Conservation (phyloP, 1,140 invertebrate species). For the Phymorhynchus buccinoides region DNA sequence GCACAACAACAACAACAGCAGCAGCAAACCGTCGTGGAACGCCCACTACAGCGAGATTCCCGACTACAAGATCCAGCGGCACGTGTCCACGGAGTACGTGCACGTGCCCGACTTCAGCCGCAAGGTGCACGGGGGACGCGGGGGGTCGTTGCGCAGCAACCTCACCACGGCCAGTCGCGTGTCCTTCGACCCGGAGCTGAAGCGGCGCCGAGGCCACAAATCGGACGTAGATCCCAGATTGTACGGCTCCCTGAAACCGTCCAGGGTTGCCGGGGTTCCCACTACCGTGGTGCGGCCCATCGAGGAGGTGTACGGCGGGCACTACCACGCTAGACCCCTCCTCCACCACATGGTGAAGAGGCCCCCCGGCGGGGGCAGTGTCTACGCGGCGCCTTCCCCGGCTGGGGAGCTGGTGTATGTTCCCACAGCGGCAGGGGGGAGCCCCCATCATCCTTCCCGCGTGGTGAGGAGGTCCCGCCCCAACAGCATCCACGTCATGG, state of each 20-base stretch:
- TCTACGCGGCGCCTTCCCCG: background rate
- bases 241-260: conserved; percentile 11
- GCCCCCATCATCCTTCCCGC: background rate
- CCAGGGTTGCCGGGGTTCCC: background rate
- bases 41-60: background rate
- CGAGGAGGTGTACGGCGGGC: conserved; percentile 43
- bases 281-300: conserved; percentile 45
- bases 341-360: background rate
- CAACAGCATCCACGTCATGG: conserved; percentile 29
- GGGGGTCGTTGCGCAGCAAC: background rate
- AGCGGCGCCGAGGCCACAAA: background rate
- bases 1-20: background rate
- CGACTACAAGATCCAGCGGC: conserved; percentile 21
- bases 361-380: background rate
- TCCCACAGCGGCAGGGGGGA: background rate
- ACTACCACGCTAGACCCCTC: background rate
- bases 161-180: background rate
- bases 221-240: background rate
- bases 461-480: conserved; percentile 4
- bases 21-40: background rate
- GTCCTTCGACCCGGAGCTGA: conserved; percentile 27
- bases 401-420: background rate
- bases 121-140: conserved; percentile 1
- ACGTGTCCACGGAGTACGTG: conserved; percentile 19
- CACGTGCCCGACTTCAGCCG: background rate